These are phyloP conservation scores for Delichon dasypus DNA, from an alignment of 2,797 vertebrate genomes.

Conservation along the genomic window DNA sequence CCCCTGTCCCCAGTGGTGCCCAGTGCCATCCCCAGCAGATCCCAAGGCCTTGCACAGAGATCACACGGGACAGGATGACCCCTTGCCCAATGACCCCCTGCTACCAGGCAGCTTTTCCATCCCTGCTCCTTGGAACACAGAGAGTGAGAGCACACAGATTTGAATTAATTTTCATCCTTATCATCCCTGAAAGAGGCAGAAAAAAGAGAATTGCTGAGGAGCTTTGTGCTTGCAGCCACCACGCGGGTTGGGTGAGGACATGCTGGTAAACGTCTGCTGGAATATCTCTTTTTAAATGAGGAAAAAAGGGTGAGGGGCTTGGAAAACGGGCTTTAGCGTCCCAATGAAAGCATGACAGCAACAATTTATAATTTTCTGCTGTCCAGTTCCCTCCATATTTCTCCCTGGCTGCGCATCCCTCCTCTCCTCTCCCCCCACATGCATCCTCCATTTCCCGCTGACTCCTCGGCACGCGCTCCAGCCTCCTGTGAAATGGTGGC, in stretches of 20 bases:
- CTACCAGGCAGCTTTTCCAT: not conserved
- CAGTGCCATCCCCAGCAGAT: not conserved
- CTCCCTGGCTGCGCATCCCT: slow-evolving; percentile 12
- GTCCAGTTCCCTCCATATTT: slow-evolving; percentile 51
- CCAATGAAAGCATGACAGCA: slow-evolving; percentile 71
- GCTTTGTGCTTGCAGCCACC: not conserved
- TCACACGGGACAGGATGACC: accelerated
- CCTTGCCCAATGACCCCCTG: not conserved
- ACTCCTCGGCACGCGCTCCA: slow-evolving; percentile 81
- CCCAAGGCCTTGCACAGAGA: not conserved
- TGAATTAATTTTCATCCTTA: slow-evolving; percentile 15
- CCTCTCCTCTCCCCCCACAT: slow-evolving; percentile 67
- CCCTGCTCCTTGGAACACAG: not conserved
- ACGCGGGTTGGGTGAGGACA: slow-evolving; percentile 5
- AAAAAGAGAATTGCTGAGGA: not conserved
- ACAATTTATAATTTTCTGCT: slow-evolving; percentile 70
- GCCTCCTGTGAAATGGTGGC: slow-evolving; percentile 85
- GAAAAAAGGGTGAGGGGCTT: not conserved
- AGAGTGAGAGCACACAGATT: not conserved
- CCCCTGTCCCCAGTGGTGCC: accelerated
- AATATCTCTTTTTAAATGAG: slow-evolving; percentile 43
- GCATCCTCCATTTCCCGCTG: slow-evolving; percentile 88
- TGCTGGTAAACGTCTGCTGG: not conserved
- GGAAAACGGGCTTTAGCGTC: slow-evolving; percentile 79
- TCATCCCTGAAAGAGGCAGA: not conserved